Evolutionary conservation across 53 echinoderm and acorn worm genomes (phyloP).

Genomic region (Temnopleurus reevesii): DNA sequence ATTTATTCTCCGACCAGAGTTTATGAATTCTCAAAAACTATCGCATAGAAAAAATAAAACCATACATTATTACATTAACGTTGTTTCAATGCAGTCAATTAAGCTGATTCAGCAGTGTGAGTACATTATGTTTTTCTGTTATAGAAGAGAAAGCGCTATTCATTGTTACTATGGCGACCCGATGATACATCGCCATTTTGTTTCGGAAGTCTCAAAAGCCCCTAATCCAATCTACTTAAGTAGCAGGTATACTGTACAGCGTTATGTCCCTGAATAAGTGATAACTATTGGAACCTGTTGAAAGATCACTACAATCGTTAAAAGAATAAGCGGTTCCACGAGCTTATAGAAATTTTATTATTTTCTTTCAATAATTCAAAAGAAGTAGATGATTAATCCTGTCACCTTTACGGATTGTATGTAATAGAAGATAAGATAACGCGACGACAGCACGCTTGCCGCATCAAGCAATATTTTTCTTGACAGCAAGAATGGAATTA

Average conservation of each 20-base stretch:
- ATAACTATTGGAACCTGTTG: neutral
- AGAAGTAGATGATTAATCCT: neutral
- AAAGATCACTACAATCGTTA: neutral
- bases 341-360: neutral
- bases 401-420: neutral
- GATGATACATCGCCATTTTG: neutral
- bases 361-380: neutral
- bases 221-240: neutral
- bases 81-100: too few species aligned
- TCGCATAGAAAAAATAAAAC: too few species aligned
- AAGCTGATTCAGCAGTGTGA: neutral
- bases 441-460: neutral
- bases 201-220: neutral
- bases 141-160: neutral
- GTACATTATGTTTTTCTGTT: neutral
- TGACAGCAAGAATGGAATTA: too few species aligned
- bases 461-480: neutral
- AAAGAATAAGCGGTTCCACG: neutral
- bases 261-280: neutral
- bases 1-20: too few species aligned
- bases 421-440: neutral
- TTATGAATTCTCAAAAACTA: too few species aligned
- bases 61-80: too few species aligned
- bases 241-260: neutral
- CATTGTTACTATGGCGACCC: neutral